These are phyloP conservation scores for Pantelozetes paolii DNA, from an alignment of 2,888 invertebrate genomes.

Conservation along the genomic window DNA sequence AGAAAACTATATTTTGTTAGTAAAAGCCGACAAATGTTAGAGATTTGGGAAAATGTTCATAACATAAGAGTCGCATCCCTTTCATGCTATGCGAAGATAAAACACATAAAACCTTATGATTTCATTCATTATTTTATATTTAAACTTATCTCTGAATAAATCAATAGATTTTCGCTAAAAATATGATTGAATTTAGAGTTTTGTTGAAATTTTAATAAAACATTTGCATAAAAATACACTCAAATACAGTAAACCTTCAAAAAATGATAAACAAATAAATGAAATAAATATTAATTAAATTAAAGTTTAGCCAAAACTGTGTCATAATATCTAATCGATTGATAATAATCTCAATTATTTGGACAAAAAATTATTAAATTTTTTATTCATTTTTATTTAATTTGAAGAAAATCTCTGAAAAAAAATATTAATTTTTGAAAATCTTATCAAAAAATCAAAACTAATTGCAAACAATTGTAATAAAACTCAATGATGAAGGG, in stretches of 20 bases:
- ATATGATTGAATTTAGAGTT: background rate
- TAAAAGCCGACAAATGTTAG: background rate
- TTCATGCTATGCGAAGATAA: background rate
- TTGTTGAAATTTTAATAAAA: background rate
- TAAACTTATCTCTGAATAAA: slow-evolving; percentile 8
- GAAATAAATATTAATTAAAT: background rate
- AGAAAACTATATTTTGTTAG: background rate
- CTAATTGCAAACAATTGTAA: background rate
- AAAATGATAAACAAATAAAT: background rate
- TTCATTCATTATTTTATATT: background rate
- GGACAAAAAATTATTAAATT: background rate
- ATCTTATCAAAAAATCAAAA: background rate
- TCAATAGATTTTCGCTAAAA: slow-evolving; percentile 2
- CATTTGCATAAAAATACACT: background rate
- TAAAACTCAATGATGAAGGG: background rate
- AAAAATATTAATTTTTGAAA: no score
- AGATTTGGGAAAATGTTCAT: slow-evolving; percentile 2
- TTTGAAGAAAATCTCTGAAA: background rate
- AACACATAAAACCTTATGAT: background rate
- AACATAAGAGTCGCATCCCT: slow-evolving; percentile 6
- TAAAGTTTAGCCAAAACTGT: background rate
- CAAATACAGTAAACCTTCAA: background rate
- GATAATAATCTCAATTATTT: background rate
- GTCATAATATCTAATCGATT: slow-evolving; percentile 4
- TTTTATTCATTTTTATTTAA: background rate